Evolutionary conservation across 2,888 invertebrate genomes (phyloP), one percentile per base, ranked within the genome.

Genomic region (Netelia melanura): DNA sequence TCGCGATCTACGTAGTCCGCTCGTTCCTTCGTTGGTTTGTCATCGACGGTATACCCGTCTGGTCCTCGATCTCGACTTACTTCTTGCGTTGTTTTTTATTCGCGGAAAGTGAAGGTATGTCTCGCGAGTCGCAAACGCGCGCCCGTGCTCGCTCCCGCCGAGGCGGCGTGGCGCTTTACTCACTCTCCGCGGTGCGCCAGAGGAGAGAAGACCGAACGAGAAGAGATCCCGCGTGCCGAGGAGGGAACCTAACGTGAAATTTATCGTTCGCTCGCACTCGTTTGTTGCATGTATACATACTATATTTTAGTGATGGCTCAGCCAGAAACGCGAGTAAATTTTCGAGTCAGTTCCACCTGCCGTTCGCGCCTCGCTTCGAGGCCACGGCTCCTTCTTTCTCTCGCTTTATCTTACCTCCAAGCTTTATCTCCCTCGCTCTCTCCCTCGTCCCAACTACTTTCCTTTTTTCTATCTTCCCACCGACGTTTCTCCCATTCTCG

Each of bases 331-430:
- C 90, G 87, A 89, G 90, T 91, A 90, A 91, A 92, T 91, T 30
- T 92, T 92, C 88, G 88, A 86, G 88, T 87, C 76, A 85, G 89
- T 89, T 91, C 90, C 92, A 92, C 91, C 92, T 92, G 92, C 91
- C 89, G 74, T 74, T 85, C 78, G 84, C 89, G 87, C 86, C 87
- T 87, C 86, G 86, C 87, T 86, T 85, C 82, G 89, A 89, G 86
- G 83, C 83, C 83, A 85, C 68, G 79, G 83, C 85, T 78, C 81
- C 56, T 65, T 67, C 81, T 83, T 82, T 81, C 70, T 78, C 81
- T 81, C 67, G 48, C 80, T 75, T 86, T 78, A 64, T 84, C 68
- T 85, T 72, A 17, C 82, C 58, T 80, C 70, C 52, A 25, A 3
- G 30, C 5, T 74, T 56, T 67, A 76, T 83, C 72, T 77, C 64